Evolutionary conservation across 2,113 vertebrate genomes (phyloP), one percentile per base, ranked within the genome.

Genomic region (Psilopogon haemacephalus): DNA sequence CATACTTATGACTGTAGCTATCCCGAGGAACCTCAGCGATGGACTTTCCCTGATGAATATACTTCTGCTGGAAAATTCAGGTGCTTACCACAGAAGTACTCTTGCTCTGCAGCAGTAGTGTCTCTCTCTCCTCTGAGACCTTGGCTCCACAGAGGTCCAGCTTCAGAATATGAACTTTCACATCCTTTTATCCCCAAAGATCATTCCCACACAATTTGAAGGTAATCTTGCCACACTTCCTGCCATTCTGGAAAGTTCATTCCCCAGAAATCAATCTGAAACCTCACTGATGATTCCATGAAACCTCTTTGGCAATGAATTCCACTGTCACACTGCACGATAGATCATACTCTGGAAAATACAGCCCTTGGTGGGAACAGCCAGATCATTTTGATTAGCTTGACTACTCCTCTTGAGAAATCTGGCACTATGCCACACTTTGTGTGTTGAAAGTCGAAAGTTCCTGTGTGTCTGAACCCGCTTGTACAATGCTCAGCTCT

Each of bases 291-390:
- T 28, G 40, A 89, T 77, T 93, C 65, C 68, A 63, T 73, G 68
- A 90, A 38, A 50, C 54, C 46, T 63, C 44, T 92, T 88, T 73
- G 81, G 80, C 86, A 87, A 85, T 79, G 82, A 82, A 79, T 35
- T 33, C 50, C 32, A 27, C 50, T 88, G 77, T 73, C 35, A 37
- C 0, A 0, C 33, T 14, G 9, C 6, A 24, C 32, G 77, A 79
- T 38, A 68, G 76, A 87, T 71, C 37, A 21, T 15, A 15, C 44
- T 84, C 40, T 86, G 59, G 55, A 84, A 93, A 87, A 81, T 0
- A 1, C 26, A 81, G 56, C 33, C 40, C 64, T 77, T 74, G 58
- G 48, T 92, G 68, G 81, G 78, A 94, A 71, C 58, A 93, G 65
- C 8, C 91, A 85, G 72, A 80, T 48, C 72, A 83, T 60, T 78